These are phyloP conservation scores for Anoplophora glabripennis DNA, from an alignment of 1,140 invertebrate genomes.

Conservation along the genomic window DNA sequence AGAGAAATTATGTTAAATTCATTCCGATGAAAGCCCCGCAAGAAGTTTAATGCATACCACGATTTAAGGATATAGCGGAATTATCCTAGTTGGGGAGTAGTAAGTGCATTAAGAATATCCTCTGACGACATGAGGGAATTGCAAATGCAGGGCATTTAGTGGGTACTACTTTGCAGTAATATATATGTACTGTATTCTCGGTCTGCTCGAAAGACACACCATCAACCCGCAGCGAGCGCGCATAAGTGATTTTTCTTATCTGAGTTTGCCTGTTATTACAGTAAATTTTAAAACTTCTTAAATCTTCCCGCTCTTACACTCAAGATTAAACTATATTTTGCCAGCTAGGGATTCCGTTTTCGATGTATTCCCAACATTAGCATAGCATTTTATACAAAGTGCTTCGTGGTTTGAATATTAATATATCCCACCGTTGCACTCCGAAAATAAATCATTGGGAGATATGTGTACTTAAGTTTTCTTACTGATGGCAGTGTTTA, in stretches of 20 bases:
- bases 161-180: too few relatives aligned
- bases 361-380: slow-evolving; percentile 35
- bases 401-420: slow-evolving; percentile 38
- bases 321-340: slow-evolving; percentile 27
- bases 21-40: too few relatives aligned
- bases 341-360: slow-evolving; percentile 2
- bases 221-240: too few relatives aligned
- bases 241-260: slow-evolving; percentile 22
- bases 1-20: too few relatives aligned
- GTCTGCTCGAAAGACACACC: too few relatives aligned
- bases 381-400: slow-evolving; percentile 38
- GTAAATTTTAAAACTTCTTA: slow-evolving; percentile 26
- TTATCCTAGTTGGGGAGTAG: too few relatives aligned
- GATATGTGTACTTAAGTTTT: slow-evolving; percentile 21
- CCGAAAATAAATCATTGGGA: slow-evolving; percentile 29
- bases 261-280: slow-evolving; percentile 22
- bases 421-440: slow-evolving; percentile 28
- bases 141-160: too few relatives aligned
- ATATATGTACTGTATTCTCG: too few relatives aligned
- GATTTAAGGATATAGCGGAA: too few relatives aligned
- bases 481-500: slow-evolving; percentile 29
- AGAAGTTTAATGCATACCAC: too few relatives aligned
- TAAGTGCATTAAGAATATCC: too few relatives aligned
- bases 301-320: slow-evolving; percentile 13
- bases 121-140: too few relatives aligned